Evolutionary conservation across 2,113 vertebrate species (phyloP).

Genomic region (Dipodomys stephensi): DNA sequence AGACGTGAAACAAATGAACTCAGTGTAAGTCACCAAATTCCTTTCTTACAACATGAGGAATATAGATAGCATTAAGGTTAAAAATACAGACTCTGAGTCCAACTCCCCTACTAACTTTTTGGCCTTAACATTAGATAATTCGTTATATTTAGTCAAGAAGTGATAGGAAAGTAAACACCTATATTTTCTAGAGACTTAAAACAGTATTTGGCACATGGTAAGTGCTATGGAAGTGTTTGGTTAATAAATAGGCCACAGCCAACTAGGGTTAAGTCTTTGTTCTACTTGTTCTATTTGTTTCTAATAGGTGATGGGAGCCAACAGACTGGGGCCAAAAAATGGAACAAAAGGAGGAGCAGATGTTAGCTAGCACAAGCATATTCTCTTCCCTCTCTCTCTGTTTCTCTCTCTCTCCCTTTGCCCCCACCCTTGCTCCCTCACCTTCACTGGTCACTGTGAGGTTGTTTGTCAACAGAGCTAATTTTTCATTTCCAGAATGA

Average conservation of each 20-base stretch:
- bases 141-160: constrained; percentile 12
- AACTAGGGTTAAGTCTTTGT: constrained; percentile 27
- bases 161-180: constrained; percentile 41
- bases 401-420: not conserved
- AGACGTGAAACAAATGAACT: not conserved
- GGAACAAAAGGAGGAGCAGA: not conserved
- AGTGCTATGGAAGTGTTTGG: not conserved
- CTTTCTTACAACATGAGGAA: not conserved
- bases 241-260: constrained; percentile 4
- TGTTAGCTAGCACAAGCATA: not conserved
- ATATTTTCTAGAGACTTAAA: constrained; percentile 43
- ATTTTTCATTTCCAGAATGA: constrained; percentile 20
- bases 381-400: not conserved
- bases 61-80: not conserved
- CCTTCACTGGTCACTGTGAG: too few relatives aligned
- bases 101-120: not conserved
- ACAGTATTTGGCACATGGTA: not conserved
- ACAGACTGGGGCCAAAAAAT: not conserved
- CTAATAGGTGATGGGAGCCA: not conserved
- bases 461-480: not conserved
- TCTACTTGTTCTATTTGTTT: not conserved
- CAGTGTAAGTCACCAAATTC: not conserved
- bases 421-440: not conserved
- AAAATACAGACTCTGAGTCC: not conserved
- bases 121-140: not conserved